A percentile compares a stretch with the other conserved stretches of the same genome.
These are phyloP conservation scores for Mythimna loreyi DNA, from an alignment of 2,888 invertebrate genomes.

Conservation along the genomic window DNA sequence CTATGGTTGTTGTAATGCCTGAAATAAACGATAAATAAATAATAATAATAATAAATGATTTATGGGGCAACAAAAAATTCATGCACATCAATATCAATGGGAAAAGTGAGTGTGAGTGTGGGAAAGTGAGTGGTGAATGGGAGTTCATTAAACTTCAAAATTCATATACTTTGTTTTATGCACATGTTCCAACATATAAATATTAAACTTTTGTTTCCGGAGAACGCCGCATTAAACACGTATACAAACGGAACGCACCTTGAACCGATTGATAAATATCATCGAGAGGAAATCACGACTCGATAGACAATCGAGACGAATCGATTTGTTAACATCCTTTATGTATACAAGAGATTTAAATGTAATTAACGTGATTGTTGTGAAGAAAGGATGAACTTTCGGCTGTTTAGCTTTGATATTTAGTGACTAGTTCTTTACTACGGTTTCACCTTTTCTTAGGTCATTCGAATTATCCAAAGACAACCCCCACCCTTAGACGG, in stretches of 20 bases:
- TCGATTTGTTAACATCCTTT: conserved; percentile 75
- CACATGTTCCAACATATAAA: not conserved
- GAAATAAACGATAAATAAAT: no score
- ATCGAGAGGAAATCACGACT: conserved; percentile 79
- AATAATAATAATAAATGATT: no score
- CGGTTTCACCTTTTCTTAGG: no score
- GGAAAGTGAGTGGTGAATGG: no score
- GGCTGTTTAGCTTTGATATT: conserved; percentile 56
- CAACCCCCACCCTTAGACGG: no score
- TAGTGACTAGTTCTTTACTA: not conserved
- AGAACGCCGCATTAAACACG: conserved; percentile 57
- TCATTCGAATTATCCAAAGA: no score
- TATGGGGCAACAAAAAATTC: no score
- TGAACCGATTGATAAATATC: conserved; percentile 68
- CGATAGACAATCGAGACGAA: conserved; percentile 76
- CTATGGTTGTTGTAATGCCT: no score
- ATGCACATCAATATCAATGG: no score
- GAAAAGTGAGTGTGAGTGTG: no score
- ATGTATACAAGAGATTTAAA: conserved; percentile 69
- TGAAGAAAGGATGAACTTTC: conserved; percentile 62
- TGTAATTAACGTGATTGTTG: conserved; percentile 71
- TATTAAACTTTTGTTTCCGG: conserved; percentile 62
- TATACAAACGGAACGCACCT: conserved; percentile 68
- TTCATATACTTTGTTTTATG: not conserved
- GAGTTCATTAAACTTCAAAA: no score